Evolutionary conservation across 2,797 vertebrate genomes (phyloP), one percentile per base, ranked within the genome.

Genomic region (Knipowitschia caucasica): DNA sequence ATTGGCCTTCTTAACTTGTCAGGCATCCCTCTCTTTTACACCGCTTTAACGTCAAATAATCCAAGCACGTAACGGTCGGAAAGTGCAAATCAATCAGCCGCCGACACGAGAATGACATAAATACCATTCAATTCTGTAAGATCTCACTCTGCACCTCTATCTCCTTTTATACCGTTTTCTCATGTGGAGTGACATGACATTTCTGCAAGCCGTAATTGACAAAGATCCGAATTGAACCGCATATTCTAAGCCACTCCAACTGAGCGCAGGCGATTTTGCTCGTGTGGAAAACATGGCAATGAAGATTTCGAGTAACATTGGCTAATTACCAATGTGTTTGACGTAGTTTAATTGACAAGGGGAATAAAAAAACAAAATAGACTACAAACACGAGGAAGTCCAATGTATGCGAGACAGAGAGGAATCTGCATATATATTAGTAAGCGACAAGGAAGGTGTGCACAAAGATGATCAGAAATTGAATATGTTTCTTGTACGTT

Each of bases 261-360:
- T 90, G 92, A 94, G 90, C 91, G 84, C 87, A 91, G 91, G 90
- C 94, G 95, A 95, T 95, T 96, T 94, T 92, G 89, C 84, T 88
- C 87, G 81, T 92, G 95, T 95, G 89, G 94, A 89, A 94, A 97
- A 97, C 93, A 93, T 93, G 93, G 91, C 94, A 93, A 98, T 95
- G 93, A 95, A 95, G 94, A 96, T 85, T 92, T 95, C 94, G 93
- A 95, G 94, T 95, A 93, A 89, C 92, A 91, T 91, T 87, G 84
- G 93, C 91, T 96, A 96, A 98, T 96, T 97, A 94, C 97, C 93
- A 95, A 93, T 92, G 95, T 93, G 93, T 95, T 94, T 95, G 93
- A 89, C 92, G 91, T 91, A 87, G 84, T 93, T 91, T 96, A 96
- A 98, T 96, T 97, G 95, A 98, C 93, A 95, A 93, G 91, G 89